These are phyloP conservation scores for Sphenopsis melanotis DNA, from an alignment of 2,797 vertebrate genomes.

Conservation along the genomic window DNA sequence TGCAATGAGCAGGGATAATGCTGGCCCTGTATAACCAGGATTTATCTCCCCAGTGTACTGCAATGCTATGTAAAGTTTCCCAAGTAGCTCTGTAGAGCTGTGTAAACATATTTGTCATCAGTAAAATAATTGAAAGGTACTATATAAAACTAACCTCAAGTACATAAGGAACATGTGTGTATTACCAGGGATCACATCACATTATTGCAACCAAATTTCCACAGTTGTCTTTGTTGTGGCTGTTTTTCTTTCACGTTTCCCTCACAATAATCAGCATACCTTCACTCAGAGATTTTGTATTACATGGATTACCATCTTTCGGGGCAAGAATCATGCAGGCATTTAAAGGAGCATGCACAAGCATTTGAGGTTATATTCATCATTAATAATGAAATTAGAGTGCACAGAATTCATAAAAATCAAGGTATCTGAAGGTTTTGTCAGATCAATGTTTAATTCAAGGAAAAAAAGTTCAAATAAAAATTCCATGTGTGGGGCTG, in stretches of 20 bases:
- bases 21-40: background rate
- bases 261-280: background rate
- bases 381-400: background rate
- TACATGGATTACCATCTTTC: background rate
- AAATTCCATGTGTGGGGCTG: background rate
- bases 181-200: background rate
- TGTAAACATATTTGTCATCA: conserved; percentile 12
- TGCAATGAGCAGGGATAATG: background rate
- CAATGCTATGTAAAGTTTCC: background rate
- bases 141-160: conserved; percentile 4
- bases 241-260: background rate
- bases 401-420: background rate
- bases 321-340: background rate
- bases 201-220: background rate
- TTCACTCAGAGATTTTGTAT: background rate
- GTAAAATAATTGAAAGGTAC: conserved; percentile 1
- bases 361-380: background rate
- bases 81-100: background rate
- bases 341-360: background rate
- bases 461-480: background rate
- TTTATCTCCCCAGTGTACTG: background rate
- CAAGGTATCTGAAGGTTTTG: background rate
- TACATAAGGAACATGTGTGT: background rate
- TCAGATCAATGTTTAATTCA: background rate
- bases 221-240: background rate